phyloP scores from a whole-genome alignment of 1,140 invertebrate genomes.

The Contarinia nasturtii region DNA sequence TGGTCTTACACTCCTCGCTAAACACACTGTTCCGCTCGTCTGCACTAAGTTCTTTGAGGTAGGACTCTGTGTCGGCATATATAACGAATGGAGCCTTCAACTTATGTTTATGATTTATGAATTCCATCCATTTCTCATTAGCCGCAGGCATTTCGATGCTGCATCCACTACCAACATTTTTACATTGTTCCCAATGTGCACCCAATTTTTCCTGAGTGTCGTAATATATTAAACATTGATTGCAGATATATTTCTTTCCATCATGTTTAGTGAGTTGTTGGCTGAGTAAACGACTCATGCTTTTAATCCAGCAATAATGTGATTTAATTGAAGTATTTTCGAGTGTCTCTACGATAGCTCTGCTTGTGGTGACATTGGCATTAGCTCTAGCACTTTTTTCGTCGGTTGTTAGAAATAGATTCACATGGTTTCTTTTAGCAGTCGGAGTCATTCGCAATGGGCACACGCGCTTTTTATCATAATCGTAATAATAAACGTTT shows the following conservation, averaged over 20 bases:
- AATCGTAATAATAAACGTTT: neutral
- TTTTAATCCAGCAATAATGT: constrained; percentile 16
- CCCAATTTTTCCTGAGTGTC: too few species aligned
- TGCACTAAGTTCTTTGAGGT: too few species aligned
- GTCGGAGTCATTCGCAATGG: neutral
- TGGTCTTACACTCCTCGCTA: too few species aligned
- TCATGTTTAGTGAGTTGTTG: constrained; percentile 11
- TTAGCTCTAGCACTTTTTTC: too few species aligned
- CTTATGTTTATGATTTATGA: constrained; percentile 12
- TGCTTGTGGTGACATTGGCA: too few species aligned
- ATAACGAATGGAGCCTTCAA: constrained; percentile 12
- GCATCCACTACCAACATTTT: too few species aligned
- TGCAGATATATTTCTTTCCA: constrained; percentile 11
- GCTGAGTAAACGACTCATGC: constrained; percentile 11
- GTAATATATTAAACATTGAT: constrained; percentile 14
- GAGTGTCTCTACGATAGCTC: too few species aligned
- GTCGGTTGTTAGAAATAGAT: constrained; percentile 6
- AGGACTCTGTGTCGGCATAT: constrained; percentile 19
- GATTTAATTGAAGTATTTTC: too few species aligned
- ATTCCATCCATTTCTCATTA: too few species aligned
- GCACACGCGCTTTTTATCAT: neutral
- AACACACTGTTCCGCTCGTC: too few species aligned
- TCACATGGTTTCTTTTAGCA: constrained; percentile 2
- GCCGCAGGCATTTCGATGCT: too few species aligned
- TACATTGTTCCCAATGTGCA: too few species aligned